Conservation (phyloP, 2,888 invertebrate species). For the Lepetodrilus schrolli region DNA sequence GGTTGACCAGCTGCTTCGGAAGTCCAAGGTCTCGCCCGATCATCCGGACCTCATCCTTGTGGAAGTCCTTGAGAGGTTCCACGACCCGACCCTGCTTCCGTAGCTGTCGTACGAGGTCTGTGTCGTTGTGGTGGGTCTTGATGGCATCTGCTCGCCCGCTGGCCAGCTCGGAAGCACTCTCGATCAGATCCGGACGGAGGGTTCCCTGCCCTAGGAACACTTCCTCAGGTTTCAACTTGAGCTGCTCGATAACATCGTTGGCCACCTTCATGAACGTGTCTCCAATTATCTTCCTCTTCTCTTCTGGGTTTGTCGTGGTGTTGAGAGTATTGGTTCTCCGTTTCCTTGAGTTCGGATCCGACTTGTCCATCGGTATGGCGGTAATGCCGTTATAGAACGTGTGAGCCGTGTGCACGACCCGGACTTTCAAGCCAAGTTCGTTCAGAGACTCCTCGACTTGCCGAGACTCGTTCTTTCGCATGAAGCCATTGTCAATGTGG, state of each 20-base stretch:
- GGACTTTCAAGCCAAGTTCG: slow-evolving; percentile 87
- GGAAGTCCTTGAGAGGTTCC: slow-evolving; percentile 98
- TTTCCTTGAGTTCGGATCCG: slow-evolving; percentile 75
- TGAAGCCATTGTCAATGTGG: slow-evolving; percentile 99
- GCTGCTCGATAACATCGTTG: slow-evolving; percentile 89
- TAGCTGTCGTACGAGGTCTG: slow-evolving; percentile 89
- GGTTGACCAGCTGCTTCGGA: slow-evolving; percentile 88
- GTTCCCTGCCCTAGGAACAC: slow-evolving; percentile 96
- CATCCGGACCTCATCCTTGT: slow-evolving; percentile 96
- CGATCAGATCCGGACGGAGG: slow-evolving; percentile 96
- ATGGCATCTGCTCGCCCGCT: slow-evolving; percentile 93
- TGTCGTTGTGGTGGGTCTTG: slow-evolving; percentile 99
- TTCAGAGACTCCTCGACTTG: slow-evolving; percentile 89
- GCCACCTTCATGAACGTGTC: slow-evolving; percentile 97
- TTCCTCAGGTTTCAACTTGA: slow-evolving; percentile 92
- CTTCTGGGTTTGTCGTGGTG: slow-evolving; percentile 85
- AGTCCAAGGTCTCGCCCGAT: slow-evolving; percentile 93
- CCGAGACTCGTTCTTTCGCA: slow-evolving; percentile 95
- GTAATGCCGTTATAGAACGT: slow-evolving; percentile 84
- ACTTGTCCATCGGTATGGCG: slow-evolving; percentile 81
- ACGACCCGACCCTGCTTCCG: slow-evolving; percentile 87
- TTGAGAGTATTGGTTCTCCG: slow-evolving; percentile 82
- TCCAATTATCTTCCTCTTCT: slow-evolving; percentile 98
- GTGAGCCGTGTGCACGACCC: slow-evolving; percentile 78
- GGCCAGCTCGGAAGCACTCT: slow-evolving; percentile 92